These are phyloP conservation scores for Metopia argyrocephala DNA, from an alignment of 2,888 invertebrate species.

Conservation along the genomic window DNA sequence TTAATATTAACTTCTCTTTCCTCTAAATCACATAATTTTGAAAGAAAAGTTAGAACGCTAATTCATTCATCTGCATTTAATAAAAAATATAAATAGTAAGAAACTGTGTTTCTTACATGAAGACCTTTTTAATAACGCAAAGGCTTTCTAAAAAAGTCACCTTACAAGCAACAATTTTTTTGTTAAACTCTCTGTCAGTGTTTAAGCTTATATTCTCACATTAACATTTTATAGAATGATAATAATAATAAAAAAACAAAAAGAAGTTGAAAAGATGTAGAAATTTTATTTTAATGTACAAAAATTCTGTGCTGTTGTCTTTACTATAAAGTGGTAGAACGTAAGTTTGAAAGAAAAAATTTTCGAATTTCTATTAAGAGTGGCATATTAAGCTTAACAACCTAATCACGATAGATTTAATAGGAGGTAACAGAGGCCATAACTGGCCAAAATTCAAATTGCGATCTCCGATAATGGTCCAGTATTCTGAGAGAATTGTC, in stretches of 20 bases:
- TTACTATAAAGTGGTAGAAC: too few relatives aligned
- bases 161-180: background rate
- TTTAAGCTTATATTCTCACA: constrained; percentile 36
- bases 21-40: constrained; percentile 5
- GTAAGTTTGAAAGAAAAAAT: too few relatives aligned
- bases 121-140: background rate
- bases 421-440: too few relatives aligned
- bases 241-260: constrained; percentile 33
- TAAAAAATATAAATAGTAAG: background rate
- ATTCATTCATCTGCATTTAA: constrained; percentile 55
- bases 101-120: constrained; percentile 8
- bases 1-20: constrained; percentile 32
- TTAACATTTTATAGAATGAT: constrained; percentile 41
- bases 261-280: background rate
- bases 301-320: too few relatives aligned
- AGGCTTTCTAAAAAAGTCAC: constrained; percentile 9
- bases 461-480: too few relatives aligned
- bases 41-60: constrained; percentile 23
- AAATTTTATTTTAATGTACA: background rate
- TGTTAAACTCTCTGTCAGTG: constrained; percentile 21
- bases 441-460: too few relatives aligned
- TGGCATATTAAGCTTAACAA: too few relatives aligned
- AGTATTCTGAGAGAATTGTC: too few relatives aligned
- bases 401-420: too few relatives aligned
- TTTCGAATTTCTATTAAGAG: too few relatives aligned